phyloP scores from a whole-genome alignment of 2,797 vertebrate species.

The Hozukius guyotensis region DNA sequence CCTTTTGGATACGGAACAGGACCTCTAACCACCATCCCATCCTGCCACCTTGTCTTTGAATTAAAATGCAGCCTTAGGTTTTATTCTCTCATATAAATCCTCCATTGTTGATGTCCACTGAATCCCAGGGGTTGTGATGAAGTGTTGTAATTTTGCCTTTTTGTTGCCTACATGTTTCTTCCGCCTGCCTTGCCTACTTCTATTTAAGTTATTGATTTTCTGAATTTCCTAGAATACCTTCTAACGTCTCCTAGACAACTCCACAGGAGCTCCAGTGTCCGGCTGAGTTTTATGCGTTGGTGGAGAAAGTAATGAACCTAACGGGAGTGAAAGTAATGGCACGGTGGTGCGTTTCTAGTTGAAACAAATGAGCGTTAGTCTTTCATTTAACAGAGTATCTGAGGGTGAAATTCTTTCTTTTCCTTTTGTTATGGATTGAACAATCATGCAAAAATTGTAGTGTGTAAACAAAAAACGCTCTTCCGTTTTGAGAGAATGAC shows the following conservation, averaged over 20 bases:
- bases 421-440: not conserved
- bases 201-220: slow-evolving; percentile 6
- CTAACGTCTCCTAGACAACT: slow-evolving; percentile 19
- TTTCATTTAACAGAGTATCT: not conserved
- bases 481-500: not conserved
- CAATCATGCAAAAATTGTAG: not conserved
- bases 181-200: not conserved
- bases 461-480: not conserved
- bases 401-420: not conserved
- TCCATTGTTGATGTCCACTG: not conserved
- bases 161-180: not conserved
- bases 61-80: not conserved
- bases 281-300: slow-evolving; percentile 39
- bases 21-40: not conserved
- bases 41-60: not conserved
- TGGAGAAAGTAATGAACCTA: slow-evolving; percentile 22
- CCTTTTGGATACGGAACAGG: not conserved
- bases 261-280: slow-evolving; percentile 18
- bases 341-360: not conserved
- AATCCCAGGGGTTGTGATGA: slow-evolving; percentile 5
- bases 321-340: not conserved
- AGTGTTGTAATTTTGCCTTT: slow-evolving; percentile 6
- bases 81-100: slow-evolving; percentile 6
- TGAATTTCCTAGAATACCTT: slow-evolving; percentile 25
- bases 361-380: not conserved